Percentiles rank a stretch among this genome's conserved stretches.
Evolutionary conservation across 2,113 vertebrate species (phyloP).

Genomic region (Phodopus roborovskii): DNA sequence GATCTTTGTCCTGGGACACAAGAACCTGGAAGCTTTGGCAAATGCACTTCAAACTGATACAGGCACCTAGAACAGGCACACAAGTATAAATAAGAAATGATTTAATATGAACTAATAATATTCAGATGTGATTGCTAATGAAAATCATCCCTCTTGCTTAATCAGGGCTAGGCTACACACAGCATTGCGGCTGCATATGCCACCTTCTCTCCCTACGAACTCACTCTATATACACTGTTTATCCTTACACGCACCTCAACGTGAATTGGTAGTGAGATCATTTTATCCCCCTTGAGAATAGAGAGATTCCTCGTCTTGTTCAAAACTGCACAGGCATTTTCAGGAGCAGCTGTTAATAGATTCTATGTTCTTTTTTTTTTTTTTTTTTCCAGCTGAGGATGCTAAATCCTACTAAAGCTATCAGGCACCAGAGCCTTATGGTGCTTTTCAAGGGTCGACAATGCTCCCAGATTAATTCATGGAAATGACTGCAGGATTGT

Average conservation of each 20-base stretch:
- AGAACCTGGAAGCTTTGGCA: not conserved
- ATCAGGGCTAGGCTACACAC: not conserved
- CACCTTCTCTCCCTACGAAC: not conserved
- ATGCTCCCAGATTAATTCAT: slow-evolving; percentile 69
- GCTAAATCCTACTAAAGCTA: slow-evolving; percentile 70
- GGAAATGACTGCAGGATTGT: slow-evolving; percentile 59
- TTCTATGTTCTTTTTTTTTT: slow-evolving; percentile 42
- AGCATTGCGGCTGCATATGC: not conserved
- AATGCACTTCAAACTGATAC: not conserved
- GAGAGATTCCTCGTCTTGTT: slow-evolving; percentile 46
- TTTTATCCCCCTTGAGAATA: not conserved
- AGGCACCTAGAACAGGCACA: not conserved
- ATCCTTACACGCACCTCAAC: not conserved
- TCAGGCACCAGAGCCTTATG: slow-evolving; percentile 51
- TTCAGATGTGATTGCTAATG: not conserved
- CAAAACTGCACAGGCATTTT: not conserved
- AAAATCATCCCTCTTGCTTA: not conserved
- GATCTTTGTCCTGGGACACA: not conserved
- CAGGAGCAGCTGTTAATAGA: slow-evolving; percentile 66
- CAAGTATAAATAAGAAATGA: not conserved
- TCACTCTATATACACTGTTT: not conserved
- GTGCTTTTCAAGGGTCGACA: slow-evolving; percentile 63
- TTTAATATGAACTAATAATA: not conserved
- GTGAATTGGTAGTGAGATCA: not conserved
- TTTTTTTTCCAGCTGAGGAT: slow-evolving; percentile 57